phyloP scores from a whole-genome alignment of 2,797 vertebrate genomes.

The Anguilla megastoma region DNA sequence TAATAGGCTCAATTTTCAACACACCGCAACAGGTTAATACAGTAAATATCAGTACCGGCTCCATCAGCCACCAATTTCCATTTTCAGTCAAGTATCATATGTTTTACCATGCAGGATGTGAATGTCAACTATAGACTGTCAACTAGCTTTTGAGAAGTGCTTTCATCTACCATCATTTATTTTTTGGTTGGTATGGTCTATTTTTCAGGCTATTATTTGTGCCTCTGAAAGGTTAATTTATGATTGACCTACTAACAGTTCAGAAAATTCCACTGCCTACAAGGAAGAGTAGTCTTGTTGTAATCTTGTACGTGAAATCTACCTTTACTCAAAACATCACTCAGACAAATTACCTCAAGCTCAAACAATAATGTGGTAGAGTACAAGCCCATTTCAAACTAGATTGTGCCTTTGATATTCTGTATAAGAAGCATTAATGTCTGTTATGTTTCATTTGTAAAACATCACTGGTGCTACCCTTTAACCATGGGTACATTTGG shows the following conservation, averaged over 20 bases:
- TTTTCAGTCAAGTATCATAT: not conserved
- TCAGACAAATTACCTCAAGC: not conserved
- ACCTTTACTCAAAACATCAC: not conserved
- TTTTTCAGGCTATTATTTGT: not conserved
- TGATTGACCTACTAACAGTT: too few relatives aligned
- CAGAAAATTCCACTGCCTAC: too few relatives aligned
- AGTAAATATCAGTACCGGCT: not conserved
- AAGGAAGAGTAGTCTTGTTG: not conserved
- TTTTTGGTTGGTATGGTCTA: not conserved
- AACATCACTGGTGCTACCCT: too few relatives aligned
- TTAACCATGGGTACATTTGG: too few relatives aligned
- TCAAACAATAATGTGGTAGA: slow-evolving; percentile 3
- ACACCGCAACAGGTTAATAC: not conserved
- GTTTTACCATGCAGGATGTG: not conserved
- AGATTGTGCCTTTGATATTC: not conserved
- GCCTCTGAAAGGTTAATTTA: not conserved
- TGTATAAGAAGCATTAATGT: not conserved
- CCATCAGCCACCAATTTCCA: not conserved
- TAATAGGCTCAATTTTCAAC: not conserved
- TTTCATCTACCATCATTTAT: not conserved
- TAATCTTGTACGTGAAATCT: not conserved
- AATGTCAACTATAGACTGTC: not conserved
- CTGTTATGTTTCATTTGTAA: too few relatives aligned
- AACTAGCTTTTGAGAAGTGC: not conserved
- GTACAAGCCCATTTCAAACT: not conserved